phyloP scores from a whole-genome alignment of 2,797 vertebrate species.

The Fistularia tabacaria region DNA sequence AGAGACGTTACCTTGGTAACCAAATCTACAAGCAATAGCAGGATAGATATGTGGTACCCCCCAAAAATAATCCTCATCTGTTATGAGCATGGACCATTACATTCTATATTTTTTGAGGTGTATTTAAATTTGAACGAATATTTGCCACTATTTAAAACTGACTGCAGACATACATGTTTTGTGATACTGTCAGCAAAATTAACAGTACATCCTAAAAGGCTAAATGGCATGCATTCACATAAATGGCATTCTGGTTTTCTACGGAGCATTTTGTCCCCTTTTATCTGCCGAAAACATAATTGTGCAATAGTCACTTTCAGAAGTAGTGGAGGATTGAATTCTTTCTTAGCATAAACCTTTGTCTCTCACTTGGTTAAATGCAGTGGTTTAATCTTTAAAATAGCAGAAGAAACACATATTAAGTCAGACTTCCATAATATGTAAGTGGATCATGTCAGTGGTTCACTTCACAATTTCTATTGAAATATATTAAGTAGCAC shows the following conservation, averaged over 20 bases:
- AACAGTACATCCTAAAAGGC: conserved; percentile 4
- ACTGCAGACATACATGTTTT: too few relatives aligned
- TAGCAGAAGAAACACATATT: too few relatives aligned
- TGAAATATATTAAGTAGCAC: too few relatives aligned
- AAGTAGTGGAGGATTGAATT: conserved; percentile 44
- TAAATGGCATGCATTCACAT: conserved; percentile 31
- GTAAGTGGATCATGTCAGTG: too few relatives aligned
- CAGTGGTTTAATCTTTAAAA: conserved; percentile 9
- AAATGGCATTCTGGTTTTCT: too few relatives aligned
- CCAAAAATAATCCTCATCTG: conserved; percentile 8
- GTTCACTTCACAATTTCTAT: too few relatives aligned
- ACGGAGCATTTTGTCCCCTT: conserved; percentile 56
- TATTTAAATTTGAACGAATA: too few relatives aligned
- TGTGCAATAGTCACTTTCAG: conserved; percentile 60
- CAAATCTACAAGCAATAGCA: conserved; percentile 61
- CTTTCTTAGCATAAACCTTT: conserved; percentile 50
- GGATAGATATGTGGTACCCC: conserved; percentile 46
- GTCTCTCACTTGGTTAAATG: conserved; percentile 60
- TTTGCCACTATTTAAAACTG: too few relatives aligned
- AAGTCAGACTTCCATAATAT: too few relatives aligned
- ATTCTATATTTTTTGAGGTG: too few relatives aligned
- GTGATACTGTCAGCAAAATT: too few relatives aligned
- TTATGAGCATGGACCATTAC: background rate
- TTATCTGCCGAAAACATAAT: conserved; percentile 59
- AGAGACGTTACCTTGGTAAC: conserved; percentile 78